Evolutionary conservation across 2,888 invertebrate genomes (phyloP), one percentile per base, ranked within the genome.

Genomic region (Leptinotarsa juncta): DNA sequence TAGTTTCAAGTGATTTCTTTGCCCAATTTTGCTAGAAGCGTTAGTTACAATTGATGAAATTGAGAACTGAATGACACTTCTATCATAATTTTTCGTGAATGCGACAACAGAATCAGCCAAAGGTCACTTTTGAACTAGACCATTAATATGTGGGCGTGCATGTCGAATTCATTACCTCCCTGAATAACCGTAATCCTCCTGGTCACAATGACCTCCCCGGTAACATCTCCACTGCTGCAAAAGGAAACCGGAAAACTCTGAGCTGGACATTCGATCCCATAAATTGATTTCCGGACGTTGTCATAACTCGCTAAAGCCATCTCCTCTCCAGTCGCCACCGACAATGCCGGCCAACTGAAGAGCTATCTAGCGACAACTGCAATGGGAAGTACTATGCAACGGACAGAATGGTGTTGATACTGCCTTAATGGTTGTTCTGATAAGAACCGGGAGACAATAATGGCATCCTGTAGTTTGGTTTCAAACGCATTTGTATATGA

Each of bases 291-390:
- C 73, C 62, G 71, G 71, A 71, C 69, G 67, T 62, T 68, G 72
- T 62, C 73, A 76, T 73, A 76, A 76, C 68, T 76, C 69, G 70
- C 73, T 48, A 55, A 70, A 76, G 60, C 68, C 67, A 71, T 71
- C 72, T 76, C 73, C 71, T 73, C 68, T 71, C 50, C 67, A 73
- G 71, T 69, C 57, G 65, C 57, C 67, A 7, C 42, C 73, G 65
- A 73, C 73, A 76, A 76, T 73, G 62, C 70, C 18, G 32, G 66
- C 69, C 53, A 57, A 48, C 69, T 65, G 50, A 53, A 66, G 57
- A 72, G 65, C 49, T 23, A 57, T 62, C 71, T 65, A 55, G 51
- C 67, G 68, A 72, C 72, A 72, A 69, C 14, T 42, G 62, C 18
- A 62, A 62, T 42, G 42, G 62, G 62, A 62, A 62, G 62, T 62